Conservation (phyloP, 2,113 vertebrate species). For the Polyodon spathula region DNA sequence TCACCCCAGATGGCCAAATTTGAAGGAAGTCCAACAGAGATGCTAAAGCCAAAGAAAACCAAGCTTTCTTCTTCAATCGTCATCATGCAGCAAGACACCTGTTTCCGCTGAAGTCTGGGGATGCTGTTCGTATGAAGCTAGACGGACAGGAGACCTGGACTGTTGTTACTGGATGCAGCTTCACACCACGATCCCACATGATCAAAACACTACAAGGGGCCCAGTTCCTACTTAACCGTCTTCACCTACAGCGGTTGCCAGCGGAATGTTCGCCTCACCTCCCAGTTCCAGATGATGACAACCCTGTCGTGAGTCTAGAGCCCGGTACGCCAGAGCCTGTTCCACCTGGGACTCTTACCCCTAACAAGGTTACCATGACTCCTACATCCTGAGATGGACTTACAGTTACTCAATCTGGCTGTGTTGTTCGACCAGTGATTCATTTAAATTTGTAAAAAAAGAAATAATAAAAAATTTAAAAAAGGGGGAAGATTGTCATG, state of each 20-base stretch:
- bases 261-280: too few species aligned
- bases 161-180: conserved; percentile 5
- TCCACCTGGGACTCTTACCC: too few species aligned
- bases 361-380: too few species aligned
- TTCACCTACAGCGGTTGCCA: background rate
- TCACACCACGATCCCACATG: conserved; percentile 2
- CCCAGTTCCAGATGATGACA: too few species aligned
- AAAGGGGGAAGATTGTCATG: too few species aligned
- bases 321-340: too few species aligned
- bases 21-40: background rate
- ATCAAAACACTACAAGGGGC: conserved; percentile 5
- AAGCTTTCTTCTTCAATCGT: conserved; percentile 4
- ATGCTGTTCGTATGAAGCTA: background rate
- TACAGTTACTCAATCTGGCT: too few species aligned
- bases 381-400: too few species aligned
- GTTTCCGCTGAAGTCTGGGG: background rate
- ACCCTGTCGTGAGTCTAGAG: too few species aligned
- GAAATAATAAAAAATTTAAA: too few species aligned
- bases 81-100: background rate
- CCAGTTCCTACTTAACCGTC: background rate
- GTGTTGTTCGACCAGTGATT: too few species aligned
- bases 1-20: background rate
- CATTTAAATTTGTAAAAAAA: too few species aligned
- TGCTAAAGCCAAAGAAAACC: background rate
- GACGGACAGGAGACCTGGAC: conserved; percentile 6